Conservation (phyloP, 2,797 vertebrate genomes). For the Lemur catta region DNA sequence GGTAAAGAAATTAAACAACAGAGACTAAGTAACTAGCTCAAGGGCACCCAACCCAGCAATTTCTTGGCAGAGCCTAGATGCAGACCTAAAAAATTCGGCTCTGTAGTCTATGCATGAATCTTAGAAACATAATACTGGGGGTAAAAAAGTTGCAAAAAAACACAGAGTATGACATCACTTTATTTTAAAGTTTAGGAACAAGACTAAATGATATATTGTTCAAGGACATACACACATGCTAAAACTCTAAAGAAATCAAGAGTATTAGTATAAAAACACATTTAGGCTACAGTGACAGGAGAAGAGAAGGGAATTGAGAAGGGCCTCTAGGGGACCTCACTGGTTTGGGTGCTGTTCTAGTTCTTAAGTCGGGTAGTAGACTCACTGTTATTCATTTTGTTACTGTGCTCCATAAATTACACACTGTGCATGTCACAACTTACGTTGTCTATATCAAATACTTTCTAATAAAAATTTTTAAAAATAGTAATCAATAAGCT, state of each 20-base stretch:
- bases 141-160: background rate
- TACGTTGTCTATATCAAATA: background rate
- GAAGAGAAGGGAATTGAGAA: background rate
- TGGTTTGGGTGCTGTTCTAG: background rate
- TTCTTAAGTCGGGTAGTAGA: background rate
- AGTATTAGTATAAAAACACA: background rate
- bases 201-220: background rate
- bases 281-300: background rate
- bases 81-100: background rate
- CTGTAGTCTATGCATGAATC: background rate
- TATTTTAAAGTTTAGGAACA: background rate
- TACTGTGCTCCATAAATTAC: background rate
- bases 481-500: conserved; percentile 15
- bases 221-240: background rate
- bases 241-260: background rate
- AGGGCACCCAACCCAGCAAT: background rate
- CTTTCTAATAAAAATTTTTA: background rate
- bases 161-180: background rate
- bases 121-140: background rate
- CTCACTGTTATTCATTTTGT: background rate
- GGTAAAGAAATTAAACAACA: background rate
- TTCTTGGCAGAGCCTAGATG: background rate
- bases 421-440: background rate
- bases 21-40: background rate
- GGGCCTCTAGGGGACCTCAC: background rate